Base-by-base conservation (phyloP, 2,888 invertebrate genomes). In the Aphidoletes aphidimyza region DNA sequence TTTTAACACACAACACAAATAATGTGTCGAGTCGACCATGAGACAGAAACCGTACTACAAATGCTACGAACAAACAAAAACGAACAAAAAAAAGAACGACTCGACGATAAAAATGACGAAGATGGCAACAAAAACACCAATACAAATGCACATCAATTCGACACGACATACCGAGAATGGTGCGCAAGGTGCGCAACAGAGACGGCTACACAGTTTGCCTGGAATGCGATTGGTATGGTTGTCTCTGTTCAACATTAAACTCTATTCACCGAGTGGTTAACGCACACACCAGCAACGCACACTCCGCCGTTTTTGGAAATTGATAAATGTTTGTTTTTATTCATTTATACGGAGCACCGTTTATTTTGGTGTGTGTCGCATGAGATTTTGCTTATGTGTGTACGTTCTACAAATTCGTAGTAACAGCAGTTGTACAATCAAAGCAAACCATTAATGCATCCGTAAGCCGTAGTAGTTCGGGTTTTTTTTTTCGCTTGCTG, bases 11-110 rank as follows among this genome's bases (percentile, higher is more conserved):
- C 69, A 69, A 69, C 69, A 69, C 69, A 69, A 11, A 69, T 30
- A 30, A 30, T 69, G 69, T 69, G 69, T 69, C 69, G 69, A 69
- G 34, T 69, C 69, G 69, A 69, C 69, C 69, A 69, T 69, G 69
- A 69, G 34, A 69, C 69, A 69, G 69, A 69, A 69, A 69, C 69
- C 69, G 69, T 69, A 69, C 69, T 69, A 69, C 69, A 69, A 69
- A 69, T 69, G 69, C 69, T 69, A 69, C 69, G 34, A 30, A 69
- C 34, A 30, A 30, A 22, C 22, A 54, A 54, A 26, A 54, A 5
- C 54, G 54, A 54, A 54, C 2, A 54, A 54, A 3, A 22, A 11
- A 54, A 54, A 22, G 11, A 69, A 30, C 26, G 9, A 69, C 2
- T 69, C 69, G 30, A 69, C 69, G 69, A 69, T 69, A 69, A 69